Base-by-base conservation (phyloP, 2,888 invertebrate genomes). In the Myopa testacea region DNA sequence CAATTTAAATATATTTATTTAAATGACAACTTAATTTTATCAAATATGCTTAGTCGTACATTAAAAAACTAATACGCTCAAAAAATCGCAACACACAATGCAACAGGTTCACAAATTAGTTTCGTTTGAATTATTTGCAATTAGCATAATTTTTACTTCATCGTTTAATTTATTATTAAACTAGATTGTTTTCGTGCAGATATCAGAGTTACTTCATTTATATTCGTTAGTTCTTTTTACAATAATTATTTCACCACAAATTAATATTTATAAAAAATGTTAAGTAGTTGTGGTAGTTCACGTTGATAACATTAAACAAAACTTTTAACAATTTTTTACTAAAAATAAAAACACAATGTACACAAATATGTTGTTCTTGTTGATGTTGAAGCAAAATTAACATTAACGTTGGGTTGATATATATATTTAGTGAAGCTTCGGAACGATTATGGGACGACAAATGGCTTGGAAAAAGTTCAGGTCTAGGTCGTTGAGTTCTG, bases 71-170 rank as follows among this genome's bases (percentile, higher is more conserved):
- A 52, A 60, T 50, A 79, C 65, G 71, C 65, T 62, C 55, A 71
- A 75, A 76, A 76, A 50, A 65, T 77, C 52, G 75, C 62, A 79
- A 77, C 77, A 75, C 78, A 80, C 80, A 80, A 81, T 81, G 82
- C 83, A 83, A 83, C 84, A 82, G 82, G 81, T 82, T 82, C 79
- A 75, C 75, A 75, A 70, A 65, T 67, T 77, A 67, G 37, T 65
- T 76, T 69, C 14, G 52, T 74, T 72, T 73, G 63, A 74, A 50
- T 73, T 78, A 62, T 40, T 80, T 78, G 50, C 78, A 77, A 68
- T 79, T 62, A 37, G 71, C 71, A 67, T 78, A 75, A 55, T 58
- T 70, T 70, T 55, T 52, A 45, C 63, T 52, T 76, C 45, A 69
- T 71, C 68, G 78, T 72, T 71, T 67, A 65, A 65, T 77, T 80